Conservation (phyloP, 2,888 invertebrate species). For the Andrena chrysosceles region DNA sequence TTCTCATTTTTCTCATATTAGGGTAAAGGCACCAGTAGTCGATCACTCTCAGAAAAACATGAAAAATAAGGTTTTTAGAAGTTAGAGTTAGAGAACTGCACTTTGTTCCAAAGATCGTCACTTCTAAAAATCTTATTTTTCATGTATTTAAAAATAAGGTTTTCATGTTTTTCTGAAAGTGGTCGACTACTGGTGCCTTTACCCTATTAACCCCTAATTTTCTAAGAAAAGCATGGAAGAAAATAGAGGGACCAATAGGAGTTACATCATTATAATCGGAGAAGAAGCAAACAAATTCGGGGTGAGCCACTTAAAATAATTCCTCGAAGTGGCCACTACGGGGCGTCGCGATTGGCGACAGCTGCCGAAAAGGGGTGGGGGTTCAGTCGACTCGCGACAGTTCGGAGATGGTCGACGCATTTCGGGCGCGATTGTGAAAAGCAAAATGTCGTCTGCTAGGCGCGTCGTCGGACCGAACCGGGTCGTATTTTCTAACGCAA, state of each 20-base stretch:
- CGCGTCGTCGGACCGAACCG: slow-evolving; percentile 81
- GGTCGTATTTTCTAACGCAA: slow-evolving; percentile 79
- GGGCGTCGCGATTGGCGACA: slow-evolving; percentile 16
- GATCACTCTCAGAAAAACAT: no score
- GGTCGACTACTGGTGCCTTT: no score
- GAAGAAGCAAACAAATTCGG: background rate
- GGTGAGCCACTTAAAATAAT: background rate
- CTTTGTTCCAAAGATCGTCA: no score
- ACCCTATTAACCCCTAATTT: background rate
- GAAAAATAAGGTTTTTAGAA: no score
- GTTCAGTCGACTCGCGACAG: slow-evolving; percentile 14
- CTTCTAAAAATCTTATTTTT: no score
- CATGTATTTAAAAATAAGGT: no score
- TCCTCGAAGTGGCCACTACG: background rate
- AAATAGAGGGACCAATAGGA: background rate
- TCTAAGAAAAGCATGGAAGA: background rate
- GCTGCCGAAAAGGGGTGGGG: background rate
- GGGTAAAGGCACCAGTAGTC: no score
- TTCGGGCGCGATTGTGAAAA: slow-evolving; percentile 69
- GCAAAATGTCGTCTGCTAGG: slow-evolving; percentile 83
- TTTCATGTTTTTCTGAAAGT: no score
- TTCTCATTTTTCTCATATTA: background rate
- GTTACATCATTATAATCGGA: background rate
- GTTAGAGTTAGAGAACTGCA: no score
- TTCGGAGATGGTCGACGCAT: slow-evolving; percentile 54